Percentiles rank a stretch among this genome's conserved stretches.
These are phyloP conservation scores for Cassiopea andromeda DNA, from an alignment of 30 jellyfish, hydroid and myxozoan genomes.

Conservation along the genomic window DNA sequence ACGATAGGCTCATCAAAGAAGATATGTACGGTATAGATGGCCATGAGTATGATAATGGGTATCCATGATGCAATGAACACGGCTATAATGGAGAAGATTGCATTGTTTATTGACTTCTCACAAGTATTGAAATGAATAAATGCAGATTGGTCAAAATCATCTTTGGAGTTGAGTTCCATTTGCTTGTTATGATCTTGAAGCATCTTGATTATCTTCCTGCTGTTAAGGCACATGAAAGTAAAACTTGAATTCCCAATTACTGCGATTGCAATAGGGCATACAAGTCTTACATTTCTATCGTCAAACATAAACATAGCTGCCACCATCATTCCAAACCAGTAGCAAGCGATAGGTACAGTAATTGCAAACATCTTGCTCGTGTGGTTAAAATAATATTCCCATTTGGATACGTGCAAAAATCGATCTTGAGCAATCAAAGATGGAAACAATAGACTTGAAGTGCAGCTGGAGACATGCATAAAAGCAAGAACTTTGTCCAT, in stretches of 20 bases:
- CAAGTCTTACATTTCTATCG: background rate
- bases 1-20: background rate
- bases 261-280: constrained; percentile 36
- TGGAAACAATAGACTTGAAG: constrained; percentile 55
- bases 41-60: constrained; percentile 64
- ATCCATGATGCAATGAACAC: constrained; percentile 56
- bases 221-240: constrained; percentile 26
- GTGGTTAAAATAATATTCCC: background rate
- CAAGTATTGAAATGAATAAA: background rate
- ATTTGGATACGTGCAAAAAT: constrained; percentile 42
- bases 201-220: constrained; percentile 9
- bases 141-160: background rate
- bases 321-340: constrained; percentile 19
- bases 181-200: constrained; percentile 27
- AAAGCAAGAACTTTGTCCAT: constrained; percentile 51
- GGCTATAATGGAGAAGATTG: constrained; percentile 30
- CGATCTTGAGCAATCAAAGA: constrained; percentile 64
- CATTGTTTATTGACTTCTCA: constrained; percentile 44
- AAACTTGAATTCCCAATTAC: constrained; percentile 42
- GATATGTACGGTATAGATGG: constrained; percentile 7
- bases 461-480: constrained; percentile 58
- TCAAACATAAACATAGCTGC: constrained; percentile 37
- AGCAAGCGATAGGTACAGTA: background rate
- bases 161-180: background rate
- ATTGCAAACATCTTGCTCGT: constrained; percentile 9